phyloP scores from a whole-genome alignment of 2,888 invertebrate genomes.

The Philhelius pedissequus region DNA sequence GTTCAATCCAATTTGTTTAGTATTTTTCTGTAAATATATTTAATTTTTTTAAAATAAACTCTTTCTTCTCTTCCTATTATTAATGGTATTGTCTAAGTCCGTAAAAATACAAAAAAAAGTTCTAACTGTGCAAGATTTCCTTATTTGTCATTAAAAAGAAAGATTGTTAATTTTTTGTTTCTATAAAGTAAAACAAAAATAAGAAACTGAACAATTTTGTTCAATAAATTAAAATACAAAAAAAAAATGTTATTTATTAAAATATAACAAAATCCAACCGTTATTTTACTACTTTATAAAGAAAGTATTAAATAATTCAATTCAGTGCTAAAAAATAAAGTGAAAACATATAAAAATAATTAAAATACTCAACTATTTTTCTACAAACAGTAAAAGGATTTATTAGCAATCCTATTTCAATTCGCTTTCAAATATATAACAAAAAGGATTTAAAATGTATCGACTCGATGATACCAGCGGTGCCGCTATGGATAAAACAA shows the following conservation, averaged over 20 bases:
- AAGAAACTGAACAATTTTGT: background rate
- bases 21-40: conserved; percentile 41
- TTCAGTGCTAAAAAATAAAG: conserved; percentile 33
- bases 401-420: conserved; percentile 30
- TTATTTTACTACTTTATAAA: conserved; percentile 37
- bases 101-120: too few species aligned
- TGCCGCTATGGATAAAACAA: conserved; percentile 78
- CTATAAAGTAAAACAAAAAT: background rate
- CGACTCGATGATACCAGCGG: conserved; percentile 77
- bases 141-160: background rate
- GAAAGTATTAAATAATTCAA: conserved; percentile 41
- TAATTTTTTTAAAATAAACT: conserved; percentile 1
- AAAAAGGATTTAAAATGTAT: conserved; percentile 74
- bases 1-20: conserved; percentile 34
- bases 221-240: background rate
- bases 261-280: background rate
- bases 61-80: conserved; percentile 22
- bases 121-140: background rate
- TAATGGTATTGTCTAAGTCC: conserved; percentile 29
- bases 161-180: background rate
- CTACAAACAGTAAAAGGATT: conserved; percentile 2
- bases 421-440: conserved; percentile 48
- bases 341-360: background rate
- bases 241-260: background rate
- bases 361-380: background rate